Base-by-base conservation (phyloP, 2,888 invertebrate species). In the Griposia aprilina region DNA sequence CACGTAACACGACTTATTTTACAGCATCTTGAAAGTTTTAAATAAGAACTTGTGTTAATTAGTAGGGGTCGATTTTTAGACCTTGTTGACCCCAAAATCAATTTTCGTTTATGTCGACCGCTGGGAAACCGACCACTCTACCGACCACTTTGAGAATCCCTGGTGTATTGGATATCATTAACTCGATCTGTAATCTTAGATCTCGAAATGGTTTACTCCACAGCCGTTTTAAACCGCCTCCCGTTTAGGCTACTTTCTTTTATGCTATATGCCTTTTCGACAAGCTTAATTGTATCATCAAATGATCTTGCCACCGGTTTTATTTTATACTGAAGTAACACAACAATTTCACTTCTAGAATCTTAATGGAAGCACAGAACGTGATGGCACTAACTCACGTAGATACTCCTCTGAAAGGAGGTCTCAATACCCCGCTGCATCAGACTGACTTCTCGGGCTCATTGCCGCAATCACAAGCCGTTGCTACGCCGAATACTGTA, bases 371-470 rank as follows among this genome's bases (percentile, higher is more conserved):
- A 95, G 99, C 99, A 0, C 99, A 99, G 95, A 99, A 99, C 93
- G 98, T 99, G 92, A 99, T 99, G 99, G 99, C 99, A 0, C 96
- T 99, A 36, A 99, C 99, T 0, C 99, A 99, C 94, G 99, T 99
- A 2, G 99, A 99, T 92, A 99, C 99, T 0, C 99, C 99, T 0
- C 96, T 99, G 30, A 99, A 99, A 94, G 98, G 99, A 68, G 99
- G 99, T 0, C 93, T 99, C 45, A 99, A 99, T 94, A 99, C 99
- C 0, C 99, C 99, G 0, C 97, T 99, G 10, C 98, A 98, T 81
- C 98, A 99, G 91, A 97, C 98, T 0, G 99, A 99, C 95, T 99
- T 99, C 94, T 98, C 98, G 30, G 98, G 99, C 4, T 97, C 98
- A 0, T 95, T 98, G 85, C 99, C 99, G 3, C 98, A 98, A 89